A percentile compares a stretch with the other conserved stretches of the same genome.
Evolutionary conservation across 2,113 vertebrate species (phyloP).

Genomic region (Sardina pilchardus): DNA sequence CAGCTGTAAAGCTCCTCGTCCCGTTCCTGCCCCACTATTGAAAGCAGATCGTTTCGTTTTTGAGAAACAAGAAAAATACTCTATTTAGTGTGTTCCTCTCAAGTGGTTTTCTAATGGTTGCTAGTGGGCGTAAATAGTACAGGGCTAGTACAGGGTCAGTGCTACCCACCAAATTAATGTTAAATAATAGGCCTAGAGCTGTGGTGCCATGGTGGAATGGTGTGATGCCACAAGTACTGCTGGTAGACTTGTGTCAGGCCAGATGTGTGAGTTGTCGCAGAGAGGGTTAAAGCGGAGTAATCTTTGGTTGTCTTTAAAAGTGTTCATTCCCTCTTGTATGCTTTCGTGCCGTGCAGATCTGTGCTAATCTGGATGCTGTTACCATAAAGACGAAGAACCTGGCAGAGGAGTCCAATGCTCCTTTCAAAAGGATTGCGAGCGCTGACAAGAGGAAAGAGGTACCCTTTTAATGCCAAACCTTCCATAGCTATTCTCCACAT

Average conservation of each 20-base stretch:
- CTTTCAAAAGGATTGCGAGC: constrained; percentile 74
- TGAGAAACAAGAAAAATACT: not conserved
- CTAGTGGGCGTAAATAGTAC: not conserved
- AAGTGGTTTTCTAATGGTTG: not conserved
- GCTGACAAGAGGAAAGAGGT: constrained; percentile 82
- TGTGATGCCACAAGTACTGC: not conserved
- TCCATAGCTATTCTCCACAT: not conserved
- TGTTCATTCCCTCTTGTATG: not conserved
- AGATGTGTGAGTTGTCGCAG: too few species aligned
- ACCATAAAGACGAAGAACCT: constrained; percentile 83
- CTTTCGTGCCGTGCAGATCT: constrained; percentile 76
- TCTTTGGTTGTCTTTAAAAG: not conserved
- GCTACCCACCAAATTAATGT: too few species aligned
- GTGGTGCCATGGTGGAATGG: not conserved
- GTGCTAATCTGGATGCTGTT: constrained; percentile 89
- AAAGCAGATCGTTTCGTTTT: not conserved
- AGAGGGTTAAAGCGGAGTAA: too few species aligned
- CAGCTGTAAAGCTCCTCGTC: constrained; percentile 47
- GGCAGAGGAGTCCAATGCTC: constrained; percentile 75
- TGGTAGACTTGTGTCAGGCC: not conserved
- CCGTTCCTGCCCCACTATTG: constrained; percentile 22
- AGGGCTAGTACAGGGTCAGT: not conserved
- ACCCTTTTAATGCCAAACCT: constrained; percentile 13
- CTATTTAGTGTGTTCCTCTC: not conserved
- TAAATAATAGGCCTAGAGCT: not conserved